Evolutionary conservation across 2,797 vertebrate species (phyloP), one percentile per base, ranked within the genome.

Genomic region (Lateolabrax maculatus): DNA sequence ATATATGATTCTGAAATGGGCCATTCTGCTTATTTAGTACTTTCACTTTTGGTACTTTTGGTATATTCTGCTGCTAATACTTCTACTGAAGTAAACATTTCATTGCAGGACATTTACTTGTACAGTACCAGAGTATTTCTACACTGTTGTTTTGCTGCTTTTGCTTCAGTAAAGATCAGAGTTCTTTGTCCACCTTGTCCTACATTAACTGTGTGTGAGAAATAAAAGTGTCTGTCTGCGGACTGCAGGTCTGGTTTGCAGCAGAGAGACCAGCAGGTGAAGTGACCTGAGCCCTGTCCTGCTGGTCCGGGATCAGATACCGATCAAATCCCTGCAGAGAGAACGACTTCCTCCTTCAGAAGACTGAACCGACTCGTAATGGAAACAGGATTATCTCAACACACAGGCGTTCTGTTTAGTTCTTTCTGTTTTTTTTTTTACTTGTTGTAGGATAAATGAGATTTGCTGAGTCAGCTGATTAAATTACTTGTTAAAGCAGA

Each of bases 381-480:
- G 39, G 52, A 65, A 55, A 75, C 29, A 21, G n/a, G 31, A 56
- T 53, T 52, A 34, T 13, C 46, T 60, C 60, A 12, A 13, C 52
- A 65, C 23, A 10, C 58, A 36, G 39, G n/a, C 51, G 6, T 6
- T 34, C 4, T 34, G 31, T 34, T 3, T 34, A 6, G 3, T 3
- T 34, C 4, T 34, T 3, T 34, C 4, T 34, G 31, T 16, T 27
- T 27, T n/a, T n/a, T 29, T 34, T 39, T 46, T 10, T 31, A 37
- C 19, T 60, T 10, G 23, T 49, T 37, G 69, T n/a, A 58, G 46
- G 41, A 56, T 11, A 61, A 61, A 74, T 18, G 9, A 71, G 18
- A 58, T 34, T 31, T 63, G 34, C 75, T 67, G 53, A 76, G 60
- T 79, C 49, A 34, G 49, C 19, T 64, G 64, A 77, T 77, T 71